Evolutionary conservation across 2,113 vertebrate species (phyloP), one percentile per base, ranked within the genome.

Genomic region (Zosterops japonicus): DNA sequence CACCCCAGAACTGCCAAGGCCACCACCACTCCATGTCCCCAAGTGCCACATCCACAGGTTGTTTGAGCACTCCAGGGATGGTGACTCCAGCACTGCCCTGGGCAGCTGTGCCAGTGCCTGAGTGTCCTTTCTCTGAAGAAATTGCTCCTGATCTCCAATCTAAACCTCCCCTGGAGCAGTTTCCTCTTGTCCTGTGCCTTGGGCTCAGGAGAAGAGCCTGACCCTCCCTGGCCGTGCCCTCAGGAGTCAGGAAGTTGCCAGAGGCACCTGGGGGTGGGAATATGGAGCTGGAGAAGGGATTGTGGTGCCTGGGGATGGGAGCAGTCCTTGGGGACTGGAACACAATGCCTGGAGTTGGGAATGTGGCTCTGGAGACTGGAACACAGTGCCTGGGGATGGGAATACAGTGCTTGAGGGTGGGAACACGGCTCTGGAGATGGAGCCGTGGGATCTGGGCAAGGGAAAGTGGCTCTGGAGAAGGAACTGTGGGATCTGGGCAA

Each of bases 1-100:
- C 12, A 39, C 39, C n/a, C 24, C 75, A 49, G 33, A 52, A 39
- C n/a, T 23, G 28, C 39, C 64, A 39, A 29, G 56, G 56, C 18
- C 57, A 63, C 20, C 65, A 4, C 49, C 3, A 3, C 11, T 0
- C 18, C 47, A 3, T 0, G 31, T 49, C 67, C 75, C 76, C 75
- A 29, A 0, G 42, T 31, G 76, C 42, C 57, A 41, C 65, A 47
- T n/a, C 29, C 47, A 15, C 28, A 1, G 0, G 2, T 19, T 8
- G 16, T 21, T 12, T 29, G 49, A 4, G 1, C 56, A 17, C 35
- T 17, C 11, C 49, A n/a, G 47, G 41, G 75, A 25, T 23, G n/a
- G 56, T 16, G 74, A 17, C 39, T 13, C 41, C 64, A 70, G 47
- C 47, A 1, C 12, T 8, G 41, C 49, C 75, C 42, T 56, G 65